A percentile compares a stretch with the other conserved stretches of the same genome.
phyloP scores from a whole-genome alignment of 2,888 invertebrate genomes.

The Tillus elongatus region DNA sequence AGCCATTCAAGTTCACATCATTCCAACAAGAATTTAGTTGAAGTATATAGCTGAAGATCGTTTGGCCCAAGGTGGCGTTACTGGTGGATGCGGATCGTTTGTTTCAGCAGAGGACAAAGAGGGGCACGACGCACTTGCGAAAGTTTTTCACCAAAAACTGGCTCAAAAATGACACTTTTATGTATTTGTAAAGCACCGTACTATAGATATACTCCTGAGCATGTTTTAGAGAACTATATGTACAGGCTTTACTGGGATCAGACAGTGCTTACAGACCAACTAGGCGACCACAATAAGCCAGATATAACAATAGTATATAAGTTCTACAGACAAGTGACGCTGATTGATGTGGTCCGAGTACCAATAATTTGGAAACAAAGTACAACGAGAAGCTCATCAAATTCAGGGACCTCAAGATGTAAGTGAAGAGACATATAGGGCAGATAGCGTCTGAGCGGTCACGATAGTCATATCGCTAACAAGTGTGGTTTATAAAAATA shows the following conservation, averaged over 20 bases:
- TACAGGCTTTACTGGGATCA: slow-evolving; percentile 9
- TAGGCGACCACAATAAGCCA: slow-evolving; percentile 4
- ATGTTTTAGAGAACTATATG: neutral
- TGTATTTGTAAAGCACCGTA: no score
- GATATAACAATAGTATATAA: slow-evolving; percentile 8
- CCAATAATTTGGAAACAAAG: slow-evolving; percentile 1
- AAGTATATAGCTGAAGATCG: slow-evolving; percentile 1
- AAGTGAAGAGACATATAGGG: neutral
- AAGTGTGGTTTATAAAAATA: no score
- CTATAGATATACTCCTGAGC: no score
- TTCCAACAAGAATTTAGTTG: neutral
- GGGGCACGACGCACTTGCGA: no score
- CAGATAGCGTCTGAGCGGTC: no score
- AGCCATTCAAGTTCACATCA: neutral
- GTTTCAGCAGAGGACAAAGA: no score
- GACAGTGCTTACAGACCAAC: neutral
- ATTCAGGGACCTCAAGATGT: slow-evolving; percentile 6
- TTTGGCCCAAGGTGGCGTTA: no score
- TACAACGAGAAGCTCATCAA: slow-evolving; percentile 7
- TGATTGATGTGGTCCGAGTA: slow-evolving; percentile 7
- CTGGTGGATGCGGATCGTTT: slow-evolving; percentile 1
- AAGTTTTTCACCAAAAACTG: no score
- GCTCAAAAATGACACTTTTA: no score
- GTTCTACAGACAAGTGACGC: neutral
- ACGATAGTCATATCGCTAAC: no score